Evolutionary conservation across 2,797 vertebrate species (phyloP).

Genomic region (Orestias chungarensis): DNA sequence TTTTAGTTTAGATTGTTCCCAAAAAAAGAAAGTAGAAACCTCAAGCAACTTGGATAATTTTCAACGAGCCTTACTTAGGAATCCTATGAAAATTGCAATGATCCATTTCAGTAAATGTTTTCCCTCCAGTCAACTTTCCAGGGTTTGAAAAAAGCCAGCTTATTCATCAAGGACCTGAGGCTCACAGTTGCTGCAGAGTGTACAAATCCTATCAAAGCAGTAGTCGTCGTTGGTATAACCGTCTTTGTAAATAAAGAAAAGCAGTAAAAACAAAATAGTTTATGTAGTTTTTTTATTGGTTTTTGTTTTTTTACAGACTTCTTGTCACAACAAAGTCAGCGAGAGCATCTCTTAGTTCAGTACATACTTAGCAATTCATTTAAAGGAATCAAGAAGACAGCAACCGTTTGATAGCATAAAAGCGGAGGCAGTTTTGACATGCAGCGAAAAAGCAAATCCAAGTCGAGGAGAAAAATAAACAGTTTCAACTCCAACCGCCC

Average conservation of each 20-base stretch:
- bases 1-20: no score
- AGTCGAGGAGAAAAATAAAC: constrained; percentile 44
- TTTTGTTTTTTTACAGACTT: constrained; percentile 74
- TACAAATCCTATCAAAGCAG: background rate
- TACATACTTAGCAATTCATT: constrained; percentile 62
- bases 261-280: constrained; percentile 17
- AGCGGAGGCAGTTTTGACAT: constrained; percentile 78
- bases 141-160: background rate
- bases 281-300: constrained; percentile 67
- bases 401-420: constrained; percentile 63
- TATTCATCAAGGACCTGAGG: background rate
- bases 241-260: background rate
- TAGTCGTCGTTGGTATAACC: no score
- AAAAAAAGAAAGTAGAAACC: no score
- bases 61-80: background rate
- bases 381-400: constrained; percentile 70
- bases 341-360: constrained; percentile 69
- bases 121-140: background rate
- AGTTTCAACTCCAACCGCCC: constrained; percentile 38
- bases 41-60: no score
- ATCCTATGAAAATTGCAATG: no score
- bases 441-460: constrained; percentile 70
- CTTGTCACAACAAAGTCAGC: constrained; percentile 83
- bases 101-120: background rate
- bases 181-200: background rate